These are phyloP conservation scores for Hanleya hanleyi DNA, from an alignment of 2,888 invertebrate genomes.

Conservation along the genomic window DNA sequence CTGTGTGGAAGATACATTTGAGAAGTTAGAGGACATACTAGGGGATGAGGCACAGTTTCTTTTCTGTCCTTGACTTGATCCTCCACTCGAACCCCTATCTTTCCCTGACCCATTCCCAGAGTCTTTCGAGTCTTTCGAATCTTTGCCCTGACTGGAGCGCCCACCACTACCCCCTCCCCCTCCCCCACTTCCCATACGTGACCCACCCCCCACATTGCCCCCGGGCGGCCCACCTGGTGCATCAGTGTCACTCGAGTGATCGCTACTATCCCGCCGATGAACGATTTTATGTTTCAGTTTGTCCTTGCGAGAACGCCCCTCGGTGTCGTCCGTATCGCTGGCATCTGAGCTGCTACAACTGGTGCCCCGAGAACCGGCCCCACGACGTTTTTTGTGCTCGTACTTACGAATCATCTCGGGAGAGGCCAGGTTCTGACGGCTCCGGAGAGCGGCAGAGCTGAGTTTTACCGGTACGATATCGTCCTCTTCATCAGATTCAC, in stretches of 20 bases:
- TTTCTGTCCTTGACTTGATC: constrained; percentile 43
- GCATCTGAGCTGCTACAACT: constrained; percentile 96
- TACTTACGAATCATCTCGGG: constrained; percentile 73
- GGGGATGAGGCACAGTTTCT: constrained; percentile 24
- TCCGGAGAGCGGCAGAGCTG: constrained; percentile 56
- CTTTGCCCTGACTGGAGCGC: constrained; percentile 24
- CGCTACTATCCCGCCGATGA: constrained; percentile 69
- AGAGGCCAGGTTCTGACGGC: constrained; percentile 61
- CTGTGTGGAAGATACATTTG: background rate
- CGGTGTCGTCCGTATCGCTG: constrained; percentile 81
- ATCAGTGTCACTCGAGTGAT: constrained; percentile 72
- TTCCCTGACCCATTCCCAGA: constrained; percentile 41
- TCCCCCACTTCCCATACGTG: constrained; percentile 3
- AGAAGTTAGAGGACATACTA: background rate
- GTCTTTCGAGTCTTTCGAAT: constrained; percentile 19
- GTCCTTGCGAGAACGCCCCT: constrained; percentile 63
- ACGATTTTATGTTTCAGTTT: constrained; percentile 65
- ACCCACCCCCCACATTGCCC: constrained; percentile 28
- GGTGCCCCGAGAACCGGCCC: constrained; percentile 80
- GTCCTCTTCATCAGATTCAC: constrained; percentile 74
- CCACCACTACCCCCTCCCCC: constrained; percentile 44
- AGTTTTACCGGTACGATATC: constrained; percentile 58
- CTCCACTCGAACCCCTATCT: constrained; percentile 47
- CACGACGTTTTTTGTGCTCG: constrained; percentile 77
- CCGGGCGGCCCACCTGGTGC: constrained; percentile 59